Evolutionary conservation across 2,113 vertebrate genomes (phyloP).

Genomic region (Rhynchopsitta pachyrhyncha): DNA sequence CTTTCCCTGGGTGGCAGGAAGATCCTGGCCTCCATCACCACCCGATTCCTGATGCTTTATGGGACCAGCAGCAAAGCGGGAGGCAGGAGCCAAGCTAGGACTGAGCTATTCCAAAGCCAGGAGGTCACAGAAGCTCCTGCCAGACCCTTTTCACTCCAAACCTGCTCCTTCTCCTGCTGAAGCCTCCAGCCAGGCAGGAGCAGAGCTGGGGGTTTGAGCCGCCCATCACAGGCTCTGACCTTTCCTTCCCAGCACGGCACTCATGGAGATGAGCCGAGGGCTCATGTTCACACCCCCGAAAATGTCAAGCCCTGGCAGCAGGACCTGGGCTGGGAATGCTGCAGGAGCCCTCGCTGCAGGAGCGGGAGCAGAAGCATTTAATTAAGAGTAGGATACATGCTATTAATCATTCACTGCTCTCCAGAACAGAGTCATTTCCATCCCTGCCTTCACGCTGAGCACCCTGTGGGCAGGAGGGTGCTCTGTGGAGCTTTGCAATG

Average conservation of each 20-base stretch:
- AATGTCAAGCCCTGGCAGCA: conserved; percentile 40
- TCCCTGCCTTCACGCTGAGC: not conserved
- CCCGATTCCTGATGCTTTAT: not conserved
- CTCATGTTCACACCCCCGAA: not conserved
- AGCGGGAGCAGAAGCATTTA: not conserved
- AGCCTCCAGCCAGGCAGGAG: not conserved
- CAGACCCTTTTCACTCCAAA: not conserved
- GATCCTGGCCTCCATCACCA: not conserved
- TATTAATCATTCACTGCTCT: not conserved
- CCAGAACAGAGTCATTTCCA: not conserved
- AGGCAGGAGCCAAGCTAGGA: not conserved
- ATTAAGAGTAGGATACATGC: not conserved
- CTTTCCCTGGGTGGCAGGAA: not conserved
- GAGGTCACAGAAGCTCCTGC: not conserved
- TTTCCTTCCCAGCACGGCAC: not conserved
- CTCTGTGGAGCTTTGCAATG: not conserved
- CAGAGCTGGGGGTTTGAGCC: not conserved
- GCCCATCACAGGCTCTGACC: not conserved
- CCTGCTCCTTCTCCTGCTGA: not conserved
- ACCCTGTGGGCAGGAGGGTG: not conserved
- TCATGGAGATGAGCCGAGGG: not conserved
- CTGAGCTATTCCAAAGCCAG: not conserved
- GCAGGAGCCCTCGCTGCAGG: not conserved
- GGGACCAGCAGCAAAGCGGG: not conserved
- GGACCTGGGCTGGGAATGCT: not conserved